Base-by-base conservation (phyloP, 2,888 invertebrate genomes). In the Ptilodon capucinus region DNA sequence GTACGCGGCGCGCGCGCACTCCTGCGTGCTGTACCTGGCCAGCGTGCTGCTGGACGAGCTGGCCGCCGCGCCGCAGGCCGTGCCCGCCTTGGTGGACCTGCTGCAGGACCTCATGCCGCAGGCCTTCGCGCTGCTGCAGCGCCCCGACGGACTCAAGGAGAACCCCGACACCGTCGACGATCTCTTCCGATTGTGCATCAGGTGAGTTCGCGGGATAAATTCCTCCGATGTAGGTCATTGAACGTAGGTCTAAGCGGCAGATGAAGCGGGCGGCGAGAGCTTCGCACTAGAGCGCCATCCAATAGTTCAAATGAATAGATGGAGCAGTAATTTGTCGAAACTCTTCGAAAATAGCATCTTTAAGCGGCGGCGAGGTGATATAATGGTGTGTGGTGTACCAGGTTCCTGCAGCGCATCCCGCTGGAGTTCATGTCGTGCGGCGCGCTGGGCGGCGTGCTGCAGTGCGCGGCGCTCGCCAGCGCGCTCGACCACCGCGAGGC, bases 101-200 rank as follows among this genome's bases (percentile, higher is more conserved):
- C 90, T 98, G 61, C 94, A 96, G 81, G 96, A 96, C 36, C 94
- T 97, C 69, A 93, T 97, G 64, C 94, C 94, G 56, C 95, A 95
- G 17, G 96, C 97, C n/a, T 96, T 97, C 75, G 92, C 92, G 32
- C 89, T 97, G 72, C 92, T 99, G 57, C 95, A 96, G 80, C 93
- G 93, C 64, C 93, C 94, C 51, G 93, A 95, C 71, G 98, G 98
- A 0, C 90, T 99, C 38, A 92, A 94, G 51, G 95, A 98, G 80
- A 96, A 99, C 91, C 99, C 99, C 0, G 99, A 99, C 74, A 99
- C 99, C 0, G 98, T 99, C 0, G 99, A 99, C 77, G 99, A 99
- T 79, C 94, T 99, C 60, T 99, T 99, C 86, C 92, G 97, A 41
- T 91, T 98, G 28, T 96, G 96, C 68, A 93, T 94, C 42, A 91